Percentiles rank a stretch among this genome's conserved stretches.
These are phyloP conservation scores for Pelmatolapia mariae DNA, from an alignment of 2,113 vertebrate genomes.

Conservation along the genomic window DNA sequence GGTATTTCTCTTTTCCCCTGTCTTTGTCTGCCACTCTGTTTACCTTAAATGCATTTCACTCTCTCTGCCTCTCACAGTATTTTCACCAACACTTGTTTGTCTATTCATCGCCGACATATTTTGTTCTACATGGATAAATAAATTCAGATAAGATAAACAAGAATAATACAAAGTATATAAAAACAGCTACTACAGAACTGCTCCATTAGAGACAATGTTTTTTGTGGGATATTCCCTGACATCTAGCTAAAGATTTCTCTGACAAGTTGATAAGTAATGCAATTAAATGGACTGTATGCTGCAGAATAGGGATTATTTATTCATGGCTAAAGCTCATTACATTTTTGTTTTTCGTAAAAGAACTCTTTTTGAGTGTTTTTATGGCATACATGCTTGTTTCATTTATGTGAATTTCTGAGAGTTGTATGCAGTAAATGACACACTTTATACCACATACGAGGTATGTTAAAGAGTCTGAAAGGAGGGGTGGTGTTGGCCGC, in stretches of 20 bases:
- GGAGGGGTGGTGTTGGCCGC: background rate
- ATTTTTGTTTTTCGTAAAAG: background rate
- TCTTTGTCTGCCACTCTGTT: background rate
- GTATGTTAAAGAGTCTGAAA: background rate
- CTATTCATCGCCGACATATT: background rate
- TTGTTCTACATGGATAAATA: background rate
- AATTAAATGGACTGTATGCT: slow-evolving; percentile 23
- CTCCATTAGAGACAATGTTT: background rate
- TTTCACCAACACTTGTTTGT: background rate
- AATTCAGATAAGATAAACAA: background rate
- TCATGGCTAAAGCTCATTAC: slow-evolving; percentile 13
- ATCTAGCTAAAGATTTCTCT: slow-evolving; percentile 20
- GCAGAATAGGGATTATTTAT: slow-evolving; percentile 39
- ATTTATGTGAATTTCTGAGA: background rate
- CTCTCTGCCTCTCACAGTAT: background rate
- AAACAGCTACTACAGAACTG: background rate
- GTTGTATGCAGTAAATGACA: background rate
- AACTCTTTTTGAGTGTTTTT: background rate
- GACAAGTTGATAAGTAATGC: slow-evolving; percentile 42
- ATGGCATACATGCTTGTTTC: background rate
- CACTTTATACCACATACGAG: background rate
- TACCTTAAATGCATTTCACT: background rate
- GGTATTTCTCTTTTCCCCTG: background rate
- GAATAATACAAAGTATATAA: background rate
- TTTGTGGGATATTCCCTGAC: background rate